These are phyloP conservation scores for Gymnocephalus cernua DNA, from an alignment of 2,113 vertebrate genomes.

Conservation along the genomic window DNA sequence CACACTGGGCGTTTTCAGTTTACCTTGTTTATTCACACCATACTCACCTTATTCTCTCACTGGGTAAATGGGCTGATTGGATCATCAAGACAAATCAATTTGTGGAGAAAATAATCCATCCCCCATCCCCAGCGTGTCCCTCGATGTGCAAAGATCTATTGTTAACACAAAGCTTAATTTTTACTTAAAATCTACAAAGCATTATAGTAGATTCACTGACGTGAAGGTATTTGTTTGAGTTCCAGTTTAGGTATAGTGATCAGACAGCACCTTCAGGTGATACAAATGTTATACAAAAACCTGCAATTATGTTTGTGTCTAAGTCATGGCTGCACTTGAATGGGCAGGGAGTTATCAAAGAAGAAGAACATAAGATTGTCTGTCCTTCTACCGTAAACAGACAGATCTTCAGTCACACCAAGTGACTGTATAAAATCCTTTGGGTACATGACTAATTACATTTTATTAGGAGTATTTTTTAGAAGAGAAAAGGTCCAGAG, in stretches of 20 bases:
- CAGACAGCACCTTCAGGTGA: not conserved
- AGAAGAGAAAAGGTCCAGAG: too few species aligned
- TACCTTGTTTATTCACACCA: conserved; percentile 4
- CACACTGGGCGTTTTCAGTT: not conserved
- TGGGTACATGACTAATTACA: not conserved
- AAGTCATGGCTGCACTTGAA: conserved; percentile 49
- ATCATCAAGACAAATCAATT: conserved; percentile 6
- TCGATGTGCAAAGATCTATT: not conserved
- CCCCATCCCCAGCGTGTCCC: too few species aligned
- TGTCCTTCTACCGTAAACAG: too few species aligned
- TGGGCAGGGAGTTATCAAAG: conserved; percentile 3
- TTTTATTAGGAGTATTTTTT: not conserved
- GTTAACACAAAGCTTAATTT: not conserved
- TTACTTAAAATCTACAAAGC: not conserved
- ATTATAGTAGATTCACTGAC: not conserved
- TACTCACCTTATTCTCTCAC: not conserved
- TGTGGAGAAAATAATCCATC: not conserved
- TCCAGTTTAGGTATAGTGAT: not conserved
- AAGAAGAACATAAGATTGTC: not conserved
- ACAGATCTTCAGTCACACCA: conserved; percentile 6
- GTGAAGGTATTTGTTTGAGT: not conserved
- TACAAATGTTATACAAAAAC: not conserved
- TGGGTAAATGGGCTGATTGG: not conserved
- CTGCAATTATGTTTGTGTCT: conserved; percentile 36
- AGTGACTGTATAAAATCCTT: not conserved